Evolutionary conservation across 2,113 vertebrate species (phyloP).

Genomic region (Cebidichthys violaceus): DNA sequence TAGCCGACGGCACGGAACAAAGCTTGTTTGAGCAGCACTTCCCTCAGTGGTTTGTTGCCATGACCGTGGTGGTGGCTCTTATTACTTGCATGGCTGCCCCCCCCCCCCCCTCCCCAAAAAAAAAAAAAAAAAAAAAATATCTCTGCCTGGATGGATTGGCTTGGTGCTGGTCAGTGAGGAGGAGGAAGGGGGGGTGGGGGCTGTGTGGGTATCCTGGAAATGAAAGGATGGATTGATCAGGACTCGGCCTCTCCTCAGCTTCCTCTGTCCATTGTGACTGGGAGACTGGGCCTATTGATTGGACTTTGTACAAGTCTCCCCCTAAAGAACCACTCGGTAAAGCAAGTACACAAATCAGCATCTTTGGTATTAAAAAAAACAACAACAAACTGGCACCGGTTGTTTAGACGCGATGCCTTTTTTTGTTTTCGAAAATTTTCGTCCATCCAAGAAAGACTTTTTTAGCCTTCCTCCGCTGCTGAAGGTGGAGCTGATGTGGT

Average conservation of each 20-base stretch:
- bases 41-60: slow-evolving; percentile 70
- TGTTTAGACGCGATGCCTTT: not conserved
- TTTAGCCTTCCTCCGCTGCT: not conserved
- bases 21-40: slow-evolving; percentile 77
- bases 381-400: slow-evolving; percentile 37
- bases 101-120: not conserved
- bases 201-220: slow-evolving; percentile 76
- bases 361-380: slow-evolving; percentile 50
- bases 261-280: slow-evolving; percentile 83
- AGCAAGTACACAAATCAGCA: slow-evolving; percentile 64
- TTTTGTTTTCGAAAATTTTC: slow-evolving; percentile 9
- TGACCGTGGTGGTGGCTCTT: slow-evolving; percentile 68
- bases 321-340: slow-evolving; percentile 52
- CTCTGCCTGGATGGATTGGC: slow-evolving; percentile 67
- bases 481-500: not conserved
- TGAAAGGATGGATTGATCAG: slow-evolving; percentile 85
- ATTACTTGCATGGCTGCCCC: slow-evolving; percentile 72
- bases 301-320: slow-evolving; percentile 64
- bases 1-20: slow-evolving; percentile 78
- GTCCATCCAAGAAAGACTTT: slow-evolving; percentile 17
- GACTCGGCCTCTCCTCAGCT: slow-evolving; percentile 72
- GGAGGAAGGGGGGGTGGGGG: not conserved
- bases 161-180: slow-evolving; percentile 72
- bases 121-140: too few relatives aligned
- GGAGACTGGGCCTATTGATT: slow-evolving; percentile 84